Evolutionary conservation across 2,888 invertebrate genomes (phyloP), one percentile per base, ranked within the genome.

Genomic region (Ypsolopha sequella): DNA sequence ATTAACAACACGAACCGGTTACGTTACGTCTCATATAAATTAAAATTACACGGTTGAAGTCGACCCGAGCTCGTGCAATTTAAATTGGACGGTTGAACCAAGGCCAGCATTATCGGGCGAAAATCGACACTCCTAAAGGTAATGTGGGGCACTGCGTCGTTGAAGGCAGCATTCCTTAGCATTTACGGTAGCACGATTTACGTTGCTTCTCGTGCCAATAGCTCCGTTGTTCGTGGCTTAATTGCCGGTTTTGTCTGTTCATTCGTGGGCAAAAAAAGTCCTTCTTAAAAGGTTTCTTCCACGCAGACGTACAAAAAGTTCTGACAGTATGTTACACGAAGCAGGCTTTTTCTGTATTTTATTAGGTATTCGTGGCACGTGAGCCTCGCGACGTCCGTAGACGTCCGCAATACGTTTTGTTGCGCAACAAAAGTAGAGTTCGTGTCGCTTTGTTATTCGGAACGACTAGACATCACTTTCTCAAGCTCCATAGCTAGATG

Each of bases 111-210:
- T 82, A 82, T 82, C 82, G 64, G 65, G 70, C 66, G 70, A 76
- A 80, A 79, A 84, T 84, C 78, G 68, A 76, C 75, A 75, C 72
- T 76, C 9, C 41, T 76, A 73, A 81, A 76, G 78, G 81, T 73
- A 73, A 72, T 63, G 60, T 62, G 61, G 68, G 65, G 73, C 65
- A 71, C 68, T 67, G 67, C 69, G 65, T 67, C 67, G 68, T 34
- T 24, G 24, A 24, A 24, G 9, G 68, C 69, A 70, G 68, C 71
- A 76, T 76, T 77, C 79, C 76, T 76, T 66, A 68, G 69, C 68
- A 72, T 73, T 71, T 68, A 67, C 77, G 72, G 78, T 74, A 76
- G 77, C 70, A 65, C 72, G 73, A 78, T 77, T 80, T 73, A 75
- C 64, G 66, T 79, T 66, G 80, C 81, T 82, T 82, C 74, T 78